Evolutionary conservation across 2,797 vertebrate genomes (phyloP), one percentile per base, ranked within the genome.

Genomic region (Remorina albescens): DNA sequence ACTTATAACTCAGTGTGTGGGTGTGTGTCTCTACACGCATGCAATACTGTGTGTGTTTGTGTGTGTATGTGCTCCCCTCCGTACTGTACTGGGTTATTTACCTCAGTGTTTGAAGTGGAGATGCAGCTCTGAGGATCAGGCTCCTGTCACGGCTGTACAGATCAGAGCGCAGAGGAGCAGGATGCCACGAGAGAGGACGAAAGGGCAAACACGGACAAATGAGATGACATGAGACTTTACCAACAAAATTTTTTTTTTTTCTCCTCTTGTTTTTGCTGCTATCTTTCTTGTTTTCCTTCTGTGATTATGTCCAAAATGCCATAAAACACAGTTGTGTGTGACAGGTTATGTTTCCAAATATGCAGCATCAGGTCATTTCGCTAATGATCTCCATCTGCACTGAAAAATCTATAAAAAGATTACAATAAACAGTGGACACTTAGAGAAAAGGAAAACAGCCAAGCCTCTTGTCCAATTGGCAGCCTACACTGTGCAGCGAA

Each of bases 41-140:
- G n/a, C n/a, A n/a, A n/a, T n/a, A n/a, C n/a, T n/a, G 44, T 57
- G 64, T 34, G 58, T 30, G 53, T 23, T 44, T 34, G 7, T 37
- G 56, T 44, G 32, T 32, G 39, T 47, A 41, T 54, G 47, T 34
- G 65, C 64, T 37, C 28, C 30, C 69, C 71, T 85, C 60, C 2
- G 32, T 65, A 55, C 64, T 44, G 62, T 8, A 70, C 70, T 2
- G 37, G 89, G 86, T 88, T 80, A 84, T 88, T 88, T 73, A 78
- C 62, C 66, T 80, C 59, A 39, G 75, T 71, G 78, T 88, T 89
- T 89, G 83, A 89, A 86, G 88, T 84, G 82, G 76, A 85, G 83
- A 78, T 77, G 76, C 74, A 54, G 76, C 82, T 85, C 76, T 64
- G 70, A 79, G 76, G 84, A 89, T 78, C 82, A 32, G 67, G 64